Percentiles rank a stretch among this genome's conserved stretches.
Conservation (phyloP, 2,113 vertebrate genomes). For the Meles meles region DNA sequence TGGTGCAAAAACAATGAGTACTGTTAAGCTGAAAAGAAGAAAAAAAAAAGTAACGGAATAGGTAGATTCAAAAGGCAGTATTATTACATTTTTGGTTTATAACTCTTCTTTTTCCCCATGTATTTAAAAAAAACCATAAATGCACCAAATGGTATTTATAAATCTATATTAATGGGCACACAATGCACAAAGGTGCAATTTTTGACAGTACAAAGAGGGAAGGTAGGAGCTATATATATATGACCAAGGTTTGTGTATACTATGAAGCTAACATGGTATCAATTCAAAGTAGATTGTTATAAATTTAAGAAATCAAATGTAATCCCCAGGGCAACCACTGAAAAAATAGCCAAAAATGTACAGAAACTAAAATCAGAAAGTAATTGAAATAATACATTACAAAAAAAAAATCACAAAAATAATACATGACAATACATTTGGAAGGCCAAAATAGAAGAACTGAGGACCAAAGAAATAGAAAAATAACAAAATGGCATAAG, state of each 20-base stretch:
- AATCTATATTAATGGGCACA: neutral
- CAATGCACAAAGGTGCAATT: neutral
- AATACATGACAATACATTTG: neutral
- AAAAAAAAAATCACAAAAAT: neutral
- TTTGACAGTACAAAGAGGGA: neutral
- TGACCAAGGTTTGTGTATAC: neutral
- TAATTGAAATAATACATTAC: neutral
- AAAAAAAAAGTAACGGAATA: neutral
- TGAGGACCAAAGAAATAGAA: neutral
- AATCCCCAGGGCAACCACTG: neutral
- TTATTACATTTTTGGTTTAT: neutral
- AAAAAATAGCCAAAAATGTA: neutral
- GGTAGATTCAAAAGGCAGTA: neutral
- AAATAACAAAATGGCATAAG: neutral
- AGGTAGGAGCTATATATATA: neutral
- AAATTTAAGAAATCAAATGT: neutral
- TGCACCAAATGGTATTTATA: neutral
- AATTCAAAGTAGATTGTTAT: neutral
- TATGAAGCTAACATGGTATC: neutral
- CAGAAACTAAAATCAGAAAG: neutral
- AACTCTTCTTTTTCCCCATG: neutral
- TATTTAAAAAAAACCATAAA: neutral
- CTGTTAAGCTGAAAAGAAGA: too few species aligned
- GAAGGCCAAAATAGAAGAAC: neutral
- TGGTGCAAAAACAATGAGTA: too few species aligned